A percentile compares a stretch with the other conserved stretches of the same genome.
These are phyloP conservation scores for Mesaphorura yosii DNA, from an alignment of 1,140 invertebrate genomes.

Conservation along the genomic window DNA sequence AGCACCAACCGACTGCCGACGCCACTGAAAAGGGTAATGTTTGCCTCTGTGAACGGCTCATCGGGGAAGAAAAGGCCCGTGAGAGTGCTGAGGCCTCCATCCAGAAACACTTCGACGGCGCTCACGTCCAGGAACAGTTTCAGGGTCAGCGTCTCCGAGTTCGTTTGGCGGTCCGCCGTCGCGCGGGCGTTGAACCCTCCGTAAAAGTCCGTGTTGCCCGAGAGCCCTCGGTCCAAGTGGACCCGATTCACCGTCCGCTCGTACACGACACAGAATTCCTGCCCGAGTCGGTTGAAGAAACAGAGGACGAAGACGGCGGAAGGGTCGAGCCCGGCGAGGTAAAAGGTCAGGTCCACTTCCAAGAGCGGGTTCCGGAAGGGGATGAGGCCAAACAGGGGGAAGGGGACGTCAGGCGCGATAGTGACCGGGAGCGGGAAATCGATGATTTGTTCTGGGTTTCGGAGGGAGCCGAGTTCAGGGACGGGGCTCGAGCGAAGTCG, in stretches of 20 bases:
- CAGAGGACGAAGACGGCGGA: slow-evolving; percentile 9
- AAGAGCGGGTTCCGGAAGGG: slow-evolving; percentile 5
- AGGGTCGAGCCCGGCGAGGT: background rate
- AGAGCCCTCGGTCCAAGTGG: slow-evolving; percentile 13
- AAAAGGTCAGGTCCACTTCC: slow-evolving; percentile 14
- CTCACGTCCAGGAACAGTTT: slow-evolving; percentile 13
- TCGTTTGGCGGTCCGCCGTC: slow-evolving; percentile 2
- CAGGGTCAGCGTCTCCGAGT: background rate
- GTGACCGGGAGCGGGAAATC: background rate
- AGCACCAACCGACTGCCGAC: no score
- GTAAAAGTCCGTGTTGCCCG: slow-evolving; percentile 11
- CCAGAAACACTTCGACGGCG: slow-evolving; percentile 21
- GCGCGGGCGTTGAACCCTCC: background rate
- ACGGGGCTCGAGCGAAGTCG: slow-evolving; percentile 7
- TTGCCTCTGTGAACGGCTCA: no score
- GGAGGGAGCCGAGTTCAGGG: slow-evolving; percentile 1
- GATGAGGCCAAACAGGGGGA: background rate
- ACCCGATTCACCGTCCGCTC: background rate
- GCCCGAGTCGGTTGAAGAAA: slow-evolving; percentile 4
- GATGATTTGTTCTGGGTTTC: background rate
- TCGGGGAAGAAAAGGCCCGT: slow-evolving; percentile 21
- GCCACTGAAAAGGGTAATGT: no score
- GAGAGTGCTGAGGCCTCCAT: slow-evolving; percentile 18
- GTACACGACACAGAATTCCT: slow-evolving; percentile 25
- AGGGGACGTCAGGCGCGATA: background rate